A percentile compares a stretch with the other conserved stretches of the same genome.
Evolutionary conservation across 1,140 invertebrate species (phyloP).

Genomic region (Cotesia vestalis): DNA sequence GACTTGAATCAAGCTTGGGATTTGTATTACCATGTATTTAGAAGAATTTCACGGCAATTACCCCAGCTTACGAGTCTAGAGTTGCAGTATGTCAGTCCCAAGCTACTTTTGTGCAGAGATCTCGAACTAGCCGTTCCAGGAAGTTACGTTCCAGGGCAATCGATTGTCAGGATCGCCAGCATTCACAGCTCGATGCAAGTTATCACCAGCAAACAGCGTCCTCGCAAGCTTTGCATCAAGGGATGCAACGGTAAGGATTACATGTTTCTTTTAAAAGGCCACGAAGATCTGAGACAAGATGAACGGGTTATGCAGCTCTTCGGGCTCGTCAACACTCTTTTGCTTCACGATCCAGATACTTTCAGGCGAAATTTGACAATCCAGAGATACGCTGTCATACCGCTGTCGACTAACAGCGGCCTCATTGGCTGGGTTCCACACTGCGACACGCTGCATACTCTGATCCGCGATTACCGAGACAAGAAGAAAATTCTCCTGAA

Average conservation of each 20-base stretch:
- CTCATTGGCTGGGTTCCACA: slow-evolving; percentile 99
- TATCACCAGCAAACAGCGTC: slow-evolving; percentile 97
- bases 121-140: slow-evolving; percentile 95
- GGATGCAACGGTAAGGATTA: slow-evolving; percentile 97
- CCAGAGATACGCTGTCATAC: slow-evolving; percentile 96
- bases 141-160: slow-evolving; percentile 90
- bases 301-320: slow-evolving; percentile 99
- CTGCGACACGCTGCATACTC: slow-evolving; percentile 96
- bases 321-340: slow-evolving; percentile 95
- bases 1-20: slow-evolving; percentile 99
- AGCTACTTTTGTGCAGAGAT: slow-evolving; percentile 87
- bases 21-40: slow-evolving; percentile 97
- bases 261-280: slow-evolving; percentile 98
- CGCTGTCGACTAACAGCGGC: slow-evolving; percentile 96
- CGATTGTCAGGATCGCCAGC: slow-evolving; percentile 85
- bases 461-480: slow-evolving; percentile 97
- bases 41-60: slow-evolving; percentile 92
- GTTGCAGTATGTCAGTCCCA: slow-evolving; percentile 95
- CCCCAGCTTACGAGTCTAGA: slow-evolving; percentile 90
- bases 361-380: slow-evolving; percentile 94
- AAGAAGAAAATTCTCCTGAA: slow-evolving; percentile 98
- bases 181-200: slow-evolving; percentile 87
- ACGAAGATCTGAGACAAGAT: slow-evolving; percentile 98
- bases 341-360: slow-evolving; percentile 94
- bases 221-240: slow-evolving; percentile 92